phyloP scores from a whole-genome alignment of 2,113 vertebrate species.

The Chlamydotis undulata region DNA sequence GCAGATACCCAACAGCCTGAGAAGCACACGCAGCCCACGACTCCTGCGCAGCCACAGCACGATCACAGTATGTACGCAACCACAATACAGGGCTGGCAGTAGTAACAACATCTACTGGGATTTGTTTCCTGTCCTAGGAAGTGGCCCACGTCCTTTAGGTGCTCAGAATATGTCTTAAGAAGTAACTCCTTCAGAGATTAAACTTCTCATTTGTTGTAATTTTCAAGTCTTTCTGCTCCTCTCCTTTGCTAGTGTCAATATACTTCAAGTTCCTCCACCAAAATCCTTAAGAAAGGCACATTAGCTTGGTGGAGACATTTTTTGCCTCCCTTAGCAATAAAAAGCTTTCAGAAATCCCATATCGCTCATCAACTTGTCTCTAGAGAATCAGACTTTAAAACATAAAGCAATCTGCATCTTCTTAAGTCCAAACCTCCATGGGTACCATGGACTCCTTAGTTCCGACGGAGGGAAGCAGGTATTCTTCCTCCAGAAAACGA shows the following conservation, averaged over 20 bases:
- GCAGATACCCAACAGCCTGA: neutral
- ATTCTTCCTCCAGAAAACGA: conserved; percentile 88
- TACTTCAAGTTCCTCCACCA: neutral
- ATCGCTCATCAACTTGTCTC: neutral
- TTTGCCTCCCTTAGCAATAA: neutral
- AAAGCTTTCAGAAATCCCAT: neutral
- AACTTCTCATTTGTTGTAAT: neutral
- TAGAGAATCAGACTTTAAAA: neutral
- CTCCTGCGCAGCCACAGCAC: neutral
- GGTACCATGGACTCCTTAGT: conserved; percentile 96
- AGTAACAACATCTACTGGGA: neutral
- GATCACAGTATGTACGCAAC: neutral
- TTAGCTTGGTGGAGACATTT: neutral
- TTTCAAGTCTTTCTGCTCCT: neutral
- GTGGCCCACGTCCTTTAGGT: conserved; percentile 14
- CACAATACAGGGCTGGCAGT: neutral
- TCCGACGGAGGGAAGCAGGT: conserved; percentile 90
- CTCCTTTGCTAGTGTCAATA: neutral
- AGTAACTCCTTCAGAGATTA: neutral
- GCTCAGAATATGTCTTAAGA: neutral
- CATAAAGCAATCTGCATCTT: neutral
- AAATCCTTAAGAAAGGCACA: conserved; percentile 15
- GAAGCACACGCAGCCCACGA: neutral
- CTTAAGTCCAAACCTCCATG: conserved; percentile 96
- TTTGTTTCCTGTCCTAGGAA: conserved; percentile 4